Conservation (phyloP, 1,140 invertebrate species). For the Lithobius niger region DNA sequence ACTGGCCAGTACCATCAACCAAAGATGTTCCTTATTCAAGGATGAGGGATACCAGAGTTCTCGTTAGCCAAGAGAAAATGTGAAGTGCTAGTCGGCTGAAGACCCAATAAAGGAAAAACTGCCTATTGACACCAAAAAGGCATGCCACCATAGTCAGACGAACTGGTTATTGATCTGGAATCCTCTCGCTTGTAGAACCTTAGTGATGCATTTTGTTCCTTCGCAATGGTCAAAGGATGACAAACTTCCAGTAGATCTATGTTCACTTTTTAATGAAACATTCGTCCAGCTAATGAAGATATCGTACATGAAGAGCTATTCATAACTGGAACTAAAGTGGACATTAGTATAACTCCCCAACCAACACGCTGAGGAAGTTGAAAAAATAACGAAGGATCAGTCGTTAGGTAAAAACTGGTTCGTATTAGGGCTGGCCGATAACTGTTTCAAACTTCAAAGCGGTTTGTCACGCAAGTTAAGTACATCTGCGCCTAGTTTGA, state of each 20-base stretch:
- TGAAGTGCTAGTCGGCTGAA: not conserved
- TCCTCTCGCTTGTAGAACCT: not conserved
- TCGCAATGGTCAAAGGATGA: no score
- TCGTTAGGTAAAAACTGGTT: not conserved
- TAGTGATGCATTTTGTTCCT: no score
- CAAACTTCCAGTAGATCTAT: not conserved
- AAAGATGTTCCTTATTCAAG: not conserved
- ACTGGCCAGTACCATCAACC: not conserved
- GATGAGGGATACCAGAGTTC: not conserved
- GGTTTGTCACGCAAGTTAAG: not conserved
- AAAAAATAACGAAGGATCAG: not conserved
- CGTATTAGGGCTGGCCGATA: not conserved
- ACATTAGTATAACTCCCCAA: no score
- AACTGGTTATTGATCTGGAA: not conserved
- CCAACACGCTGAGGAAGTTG: no score
- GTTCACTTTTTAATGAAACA: not conserved
- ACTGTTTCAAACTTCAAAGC: not conserved
- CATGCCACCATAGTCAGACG: not conserved
- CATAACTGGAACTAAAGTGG: not conserved
- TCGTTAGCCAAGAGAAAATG: not conserved
- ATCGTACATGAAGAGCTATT: not conserved
- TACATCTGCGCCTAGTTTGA: not conserved
- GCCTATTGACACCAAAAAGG: not conserved
- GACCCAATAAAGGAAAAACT: not conserved
- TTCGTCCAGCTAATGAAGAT: no score